Evolutionary conservation across 2,888 invertebrate species (phyloP).

Genomic region (Latrodectus elegans): DNA sequence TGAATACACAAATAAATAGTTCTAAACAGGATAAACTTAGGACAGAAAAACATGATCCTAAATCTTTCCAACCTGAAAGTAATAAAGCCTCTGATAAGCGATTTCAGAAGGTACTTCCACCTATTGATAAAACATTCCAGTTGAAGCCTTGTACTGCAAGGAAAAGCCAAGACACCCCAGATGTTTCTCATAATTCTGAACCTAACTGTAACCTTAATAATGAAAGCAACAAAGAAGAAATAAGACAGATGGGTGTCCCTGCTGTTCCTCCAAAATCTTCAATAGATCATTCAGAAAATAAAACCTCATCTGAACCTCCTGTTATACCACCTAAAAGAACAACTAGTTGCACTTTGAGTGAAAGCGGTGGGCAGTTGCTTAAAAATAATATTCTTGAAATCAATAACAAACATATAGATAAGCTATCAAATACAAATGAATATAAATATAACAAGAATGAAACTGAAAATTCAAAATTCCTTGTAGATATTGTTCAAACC

Average conservation of each 20-base stretch:
- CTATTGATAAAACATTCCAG: constrained; percentile 56
- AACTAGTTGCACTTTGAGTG: not conserved
- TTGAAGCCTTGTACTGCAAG: constrained; percentile 42
- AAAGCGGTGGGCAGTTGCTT: not conserved
- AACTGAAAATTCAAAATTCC: constrained; percentile 21
- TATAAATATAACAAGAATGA: constrained; percentile 14
- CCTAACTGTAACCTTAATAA: constrained; percentile 3
- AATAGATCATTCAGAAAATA: not conserved
- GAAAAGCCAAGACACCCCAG: constrained; percentile 6
- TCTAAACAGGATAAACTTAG: constrained; percentile 10
- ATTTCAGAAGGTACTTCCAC: constrained; percentile 62
- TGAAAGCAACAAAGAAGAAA: constrained; percentile 6
- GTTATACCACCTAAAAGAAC: constrained; percentile 48
- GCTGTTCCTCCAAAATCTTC: constrained; percentile 25
- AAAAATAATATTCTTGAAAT: not conserved
- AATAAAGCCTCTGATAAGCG: constrained; percentile 55
- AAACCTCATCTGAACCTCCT: constrained; percentile 26
- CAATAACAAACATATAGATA: not conserved
- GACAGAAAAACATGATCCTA: constrained; percentile 16
- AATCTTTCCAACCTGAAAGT: constrained; percentile 14
- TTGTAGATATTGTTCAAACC: constrained; percentile 49
- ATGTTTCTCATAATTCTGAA: not conserved
- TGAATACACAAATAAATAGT: constrained; percentile 11
- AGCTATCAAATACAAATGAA: not conserved
- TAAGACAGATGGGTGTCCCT: not conserved